Conservation (phyloP, 2,113 vertebrate species). For the Pseudonaja textilis region DNA sequence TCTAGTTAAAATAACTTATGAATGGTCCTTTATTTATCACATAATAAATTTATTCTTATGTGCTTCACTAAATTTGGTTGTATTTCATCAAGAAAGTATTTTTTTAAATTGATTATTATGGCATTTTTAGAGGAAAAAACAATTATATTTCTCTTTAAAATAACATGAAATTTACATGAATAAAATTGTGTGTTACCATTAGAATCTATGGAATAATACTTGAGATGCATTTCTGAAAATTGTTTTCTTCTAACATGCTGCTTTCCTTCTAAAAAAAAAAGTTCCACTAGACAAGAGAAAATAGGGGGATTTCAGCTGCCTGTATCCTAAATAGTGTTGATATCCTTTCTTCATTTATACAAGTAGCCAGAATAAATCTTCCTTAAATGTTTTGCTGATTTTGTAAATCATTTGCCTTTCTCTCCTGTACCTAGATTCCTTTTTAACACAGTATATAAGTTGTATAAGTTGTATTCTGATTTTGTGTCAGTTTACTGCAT, state of each 20-base stretch:
- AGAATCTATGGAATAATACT: not conserved
- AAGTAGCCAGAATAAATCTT: not conserved
- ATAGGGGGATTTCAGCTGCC: not conserved
- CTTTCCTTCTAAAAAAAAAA: not conserved
- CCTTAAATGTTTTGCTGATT: not conserved
- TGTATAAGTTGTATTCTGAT: not conserved
- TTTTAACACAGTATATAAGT: not conserved
- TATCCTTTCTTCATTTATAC: not conserved
- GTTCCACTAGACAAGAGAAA: not conserved
- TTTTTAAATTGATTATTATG: not conserved
- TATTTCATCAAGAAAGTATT: not conserved
- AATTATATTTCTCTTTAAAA: not conserved
- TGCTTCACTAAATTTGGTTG: not conserved
- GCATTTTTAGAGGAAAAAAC: not conserved
- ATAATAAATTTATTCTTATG: not conserved
- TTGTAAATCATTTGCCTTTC: not conserved
- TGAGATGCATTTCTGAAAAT: not conserved
- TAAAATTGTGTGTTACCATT: not conserved
- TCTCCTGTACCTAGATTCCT: not conserved
- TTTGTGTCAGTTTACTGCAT: not conserved
- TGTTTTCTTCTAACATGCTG: not conserved
- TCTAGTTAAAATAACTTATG: not conserved
- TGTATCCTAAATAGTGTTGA: not conserved
- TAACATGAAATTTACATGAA: not conserved
- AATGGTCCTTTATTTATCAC: not conserved